Conservation (phyloP, 2,113 vertebrate genomes). For the Alligator mississippiensis region DNA sequence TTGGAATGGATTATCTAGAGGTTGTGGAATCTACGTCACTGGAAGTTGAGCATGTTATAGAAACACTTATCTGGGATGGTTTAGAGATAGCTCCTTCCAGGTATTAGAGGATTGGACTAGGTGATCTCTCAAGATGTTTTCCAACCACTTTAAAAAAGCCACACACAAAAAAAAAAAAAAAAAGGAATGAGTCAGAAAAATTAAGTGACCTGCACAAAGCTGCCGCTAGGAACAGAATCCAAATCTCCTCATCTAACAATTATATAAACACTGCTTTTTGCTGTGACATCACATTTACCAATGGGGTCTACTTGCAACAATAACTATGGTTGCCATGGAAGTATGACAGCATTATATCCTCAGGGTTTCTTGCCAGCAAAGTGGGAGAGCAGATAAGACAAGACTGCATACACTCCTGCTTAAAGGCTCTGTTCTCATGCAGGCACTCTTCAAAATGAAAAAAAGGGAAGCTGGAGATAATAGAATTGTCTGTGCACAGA, state of each 20-base stretch:
- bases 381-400: constrained; percentile 57
- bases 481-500: constrained; percentile 45
- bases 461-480: constrained; percentile 24
- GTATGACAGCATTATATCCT: constrained; percentile 16
- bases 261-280: constrained; percentile 43
- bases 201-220: neutral
- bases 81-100: too few species aligned
- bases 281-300: neutral
- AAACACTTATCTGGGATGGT: too few species aligned
- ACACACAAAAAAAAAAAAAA: too few species aligned
- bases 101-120: too few species aligned
- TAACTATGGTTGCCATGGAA: constrained; percentile 31
- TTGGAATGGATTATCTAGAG: too few species aligned
- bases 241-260: neutral
- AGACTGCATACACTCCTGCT: constrained; percentile 7
- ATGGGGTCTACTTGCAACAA: constrained; percentile 26
- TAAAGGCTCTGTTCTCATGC: constrained; percentile 20
- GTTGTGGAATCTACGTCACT: too few species aligned
- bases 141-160: too few species aligned
- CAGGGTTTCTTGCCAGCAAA: constrained; percentile 37
- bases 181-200: too few species aligned
- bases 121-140: too few species aligned
- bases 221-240: neutral
- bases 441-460: constrained; percentile 16
- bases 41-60: too few species aligned